These are phyloP conservation scores for Neocrepidodera transversa DNA, from an alignment of 2,888 invertebrate genomes.

Conservation along the genomic window DNA sequence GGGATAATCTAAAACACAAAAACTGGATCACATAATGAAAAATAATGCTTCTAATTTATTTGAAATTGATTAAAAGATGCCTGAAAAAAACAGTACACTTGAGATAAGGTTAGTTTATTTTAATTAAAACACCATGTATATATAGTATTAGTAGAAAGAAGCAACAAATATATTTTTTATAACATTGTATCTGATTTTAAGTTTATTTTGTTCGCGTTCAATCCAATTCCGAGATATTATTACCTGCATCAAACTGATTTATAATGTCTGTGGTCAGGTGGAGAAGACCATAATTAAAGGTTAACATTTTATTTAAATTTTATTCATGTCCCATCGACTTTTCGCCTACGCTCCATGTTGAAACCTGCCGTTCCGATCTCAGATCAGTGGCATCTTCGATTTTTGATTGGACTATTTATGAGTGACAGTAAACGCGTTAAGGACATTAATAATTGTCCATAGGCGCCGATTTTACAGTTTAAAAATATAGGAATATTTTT, in stretches of 20 bases:
- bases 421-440: conserved; percentile 10
- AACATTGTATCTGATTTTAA: too few species aligned
- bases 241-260: conserved; percentile 12
- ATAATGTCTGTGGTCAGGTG: conserved; percentile 16
- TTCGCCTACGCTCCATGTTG: not conserved
- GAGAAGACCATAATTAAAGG: conserved; percentile 9
- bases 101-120: too few species aligned
- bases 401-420: conserved; percentile 14
- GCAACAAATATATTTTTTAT: too few species aligned
- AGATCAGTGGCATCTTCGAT: conserved; percentile 8
- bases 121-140: too few species aligned
- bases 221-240: conserved; percentile 1
- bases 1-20: too few species aligned
- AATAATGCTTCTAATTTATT: too few species aligned
- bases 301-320: conserved; percentile 14
- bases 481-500: too few species aligned
- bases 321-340: not conserved
- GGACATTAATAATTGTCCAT: conserved; percentile 1
- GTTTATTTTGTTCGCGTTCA: too few species aligned
- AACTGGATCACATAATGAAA: too few species aligned
- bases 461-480: not conserved
- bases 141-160: too few species aligned
- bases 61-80: too few species aligned
- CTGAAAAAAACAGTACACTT: too few species aligned
- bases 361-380: conserved; percentile 5